These are phyloP conservation scores for Glareola pratincola DNA, from an alignment of 2,113 vertebrate species.

Conservation along the genomic window DNA sequence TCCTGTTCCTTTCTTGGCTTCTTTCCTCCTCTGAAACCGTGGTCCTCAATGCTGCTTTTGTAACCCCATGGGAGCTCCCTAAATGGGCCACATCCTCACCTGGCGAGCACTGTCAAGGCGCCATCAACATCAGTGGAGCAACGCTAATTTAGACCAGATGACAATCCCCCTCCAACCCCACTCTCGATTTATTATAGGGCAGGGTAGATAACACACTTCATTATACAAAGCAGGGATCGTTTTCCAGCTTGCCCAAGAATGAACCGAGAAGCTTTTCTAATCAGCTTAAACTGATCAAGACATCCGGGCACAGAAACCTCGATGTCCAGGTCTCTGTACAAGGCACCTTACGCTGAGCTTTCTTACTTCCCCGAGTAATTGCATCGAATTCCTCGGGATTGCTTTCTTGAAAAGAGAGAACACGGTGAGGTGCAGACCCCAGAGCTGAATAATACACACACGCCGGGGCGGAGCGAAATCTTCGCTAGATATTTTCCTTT, in stretches of 20 bases:
- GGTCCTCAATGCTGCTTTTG: conserved; percentile 56
- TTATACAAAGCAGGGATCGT: conserved; percentile 52
- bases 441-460: background rate
- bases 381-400: background rate
- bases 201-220: conserved; percentile 36
- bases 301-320: background rate
- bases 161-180: background rate
- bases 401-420: background rate
- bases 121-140: background rate
- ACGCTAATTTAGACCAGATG: conserved; percentile 58
- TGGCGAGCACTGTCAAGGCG: conserved; percentile 33
- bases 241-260: conserved; percentile 53
- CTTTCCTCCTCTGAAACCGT: background rate
- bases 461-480: background rate
- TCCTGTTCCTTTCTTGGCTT: conserved; percentile 24
- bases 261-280: conserved; percentile 34
- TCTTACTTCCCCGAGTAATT: background rate
- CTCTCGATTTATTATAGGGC: conserved; percentile 42
- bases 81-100: conserved; percentile 55
- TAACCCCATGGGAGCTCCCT: conserved; percentile 4
- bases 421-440: background rate
- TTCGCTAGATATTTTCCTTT: background rate
- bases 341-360: background rate
- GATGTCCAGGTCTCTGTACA: background rate
- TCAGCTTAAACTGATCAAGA: conserved; percentile 49